These are phyloP conservation scores for Syrista parreyssii DNA, from an alignment of 2,888 invertebrate species.

Conservation along the genomic window DNA sequence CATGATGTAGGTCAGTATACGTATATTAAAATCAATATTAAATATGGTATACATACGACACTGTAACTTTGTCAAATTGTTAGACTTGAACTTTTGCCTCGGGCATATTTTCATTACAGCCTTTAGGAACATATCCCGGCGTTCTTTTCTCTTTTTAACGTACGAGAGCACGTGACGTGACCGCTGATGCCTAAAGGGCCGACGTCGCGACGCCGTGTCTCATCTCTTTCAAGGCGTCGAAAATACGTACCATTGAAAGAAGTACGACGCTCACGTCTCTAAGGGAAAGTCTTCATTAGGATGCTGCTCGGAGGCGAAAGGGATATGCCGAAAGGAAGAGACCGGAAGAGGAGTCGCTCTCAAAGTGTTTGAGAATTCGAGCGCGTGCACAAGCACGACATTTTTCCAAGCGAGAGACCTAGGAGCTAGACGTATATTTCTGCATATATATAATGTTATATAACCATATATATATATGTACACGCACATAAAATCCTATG, in stretches of 20 bases:
- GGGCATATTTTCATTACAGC: neutral
- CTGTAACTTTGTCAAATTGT: neutral
- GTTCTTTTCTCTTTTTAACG: neutral
- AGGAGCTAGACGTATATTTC: neutral
- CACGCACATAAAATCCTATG: neutral
- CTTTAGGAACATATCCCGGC: neutral
- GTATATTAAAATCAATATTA: neutral
- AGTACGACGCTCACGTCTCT: neutral
- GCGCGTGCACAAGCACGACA: slow-evolving; percentile 22
- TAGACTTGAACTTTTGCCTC: neutral
- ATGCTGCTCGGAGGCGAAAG: neutral
- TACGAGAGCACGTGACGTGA: neutral
- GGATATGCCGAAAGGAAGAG: neutral
- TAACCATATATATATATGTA: neutral
- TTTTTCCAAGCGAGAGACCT: slow-evolving; percentile 19
- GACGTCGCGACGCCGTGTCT: neutral
- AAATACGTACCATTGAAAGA: neutral
- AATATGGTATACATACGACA: neutral
- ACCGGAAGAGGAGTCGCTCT: slow-evolving; percentile 2
- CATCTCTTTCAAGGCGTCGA: neutral
- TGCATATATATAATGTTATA: neutral
- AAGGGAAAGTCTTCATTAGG: neutral
- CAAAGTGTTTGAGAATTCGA: slow-evolving; percentile 23
- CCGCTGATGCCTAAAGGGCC: neutral
- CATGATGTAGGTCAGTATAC: neutral